Percentiles rank a stretch among this genome's conserved stretches.
Evolutionary conservation across 2,113 vertebrate genomes (phyloP).

Genomic region (Xenopus borealis): DNA sequence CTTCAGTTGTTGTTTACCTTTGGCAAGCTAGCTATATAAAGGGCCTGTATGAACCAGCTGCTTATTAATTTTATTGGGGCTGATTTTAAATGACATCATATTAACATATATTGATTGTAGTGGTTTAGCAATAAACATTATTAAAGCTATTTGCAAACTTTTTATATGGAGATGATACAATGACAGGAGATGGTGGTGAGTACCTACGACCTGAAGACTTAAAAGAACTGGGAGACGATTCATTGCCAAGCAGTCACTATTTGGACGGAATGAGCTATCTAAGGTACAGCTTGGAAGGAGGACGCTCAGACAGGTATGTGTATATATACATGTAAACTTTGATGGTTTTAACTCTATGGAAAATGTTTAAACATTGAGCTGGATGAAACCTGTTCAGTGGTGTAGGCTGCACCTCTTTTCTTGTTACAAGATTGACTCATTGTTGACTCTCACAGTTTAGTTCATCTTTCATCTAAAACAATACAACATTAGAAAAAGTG

Average conservation of each 20-base stretch:
- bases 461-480: too few species aligned
- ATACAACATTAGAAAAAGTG: too few species aligned
- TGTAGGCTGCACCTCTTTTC: too few species aligned
- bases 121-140: neutral
- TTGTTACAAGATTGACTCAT: too few species aligned
- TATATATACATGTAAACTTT: accelerated
- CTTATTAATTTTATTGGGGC: too few species aligned
- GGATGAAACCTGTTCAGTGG: too few species aligned
- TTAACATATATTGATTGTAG: too few species aligned
- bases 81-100: too few species aligned
- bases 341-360: neutral
- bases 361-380: neutral
- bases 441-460: too few species aligned
- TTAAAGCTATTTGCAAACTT: slow-evolving; percentile 4
- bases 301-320: slow-evolving; percentile 84
- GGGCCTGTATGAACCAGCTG: too few species aligned
- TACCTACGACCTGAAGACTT: slow-evolving; percentile 93
- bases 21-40: too few species aligned
- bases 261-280: slow-evolving; percentile 95
- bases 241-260: slow-evolving; percentile 89
- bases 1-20: too few species aligned
- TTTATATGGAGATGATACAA: slow-evolving; percentile 86
- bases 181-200: slow-evolving; percentile 94
- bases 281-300: slow-evolving; percentile 88
- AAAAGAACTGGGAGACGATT: slow-evolving; percentile 92